Conservation (phyloP, 2,888 invertebrate genomes). For the Cryptosula pallasiana region DNA sequence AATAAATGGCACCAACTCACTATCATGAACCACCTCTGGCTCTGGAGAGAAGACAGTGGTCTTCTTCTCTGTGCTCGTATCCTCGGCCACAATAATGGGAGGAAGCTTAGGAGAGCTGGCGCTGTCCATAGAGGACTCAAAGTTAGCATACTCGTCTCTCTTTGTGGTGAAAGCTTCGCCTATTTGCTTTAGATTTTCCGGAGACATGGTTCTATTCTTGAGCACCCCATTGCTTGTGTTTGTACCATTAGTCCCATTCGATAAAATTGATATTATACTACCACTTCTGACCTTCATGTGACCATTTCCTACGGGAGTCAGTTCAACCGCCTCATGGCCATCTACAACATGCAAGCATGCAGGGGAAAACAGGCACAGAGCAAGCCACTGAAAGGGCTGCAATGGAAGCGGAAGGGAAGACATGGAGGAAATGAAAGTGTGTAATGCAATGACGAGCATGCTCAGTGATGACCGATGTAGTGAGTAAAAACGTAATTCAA, state of each 20-base stretch:
- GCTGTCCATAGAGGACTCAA: neutral
- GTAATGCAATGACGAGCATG: too few relatives aligned
- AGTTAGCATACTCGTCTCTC: neutral
- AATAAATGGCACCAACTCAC: too few relatives aligned
- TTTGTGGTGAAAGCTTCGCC: constrained; percentile 12
- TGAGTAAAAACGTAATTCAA: too few relatives aligned
- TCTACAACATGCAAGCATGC: too few relatives aligned
- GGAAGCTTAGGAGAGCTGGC: constrained; percentile 4
- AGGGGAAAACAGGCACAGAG: too few relatives aligned
- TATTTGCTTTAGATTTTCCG: constrained; percentile 19
- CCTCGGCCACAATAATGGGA: constrained; percentile 11
- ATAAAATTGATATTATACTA: constrained; percentile 6
- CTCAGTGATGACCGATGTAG: too few relatives aligned
- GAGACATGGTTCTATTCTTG: constrained; percentile 5
- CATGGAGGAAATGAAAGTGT: too few relatives aligned
- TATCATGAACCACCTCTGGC: neutral
- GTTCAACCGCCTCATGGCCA: neutral
- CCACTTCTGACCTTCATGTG: constrained; percentile 9
- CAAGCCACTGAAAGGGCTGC: too few relatives aligned
- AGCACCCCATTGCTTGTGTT: constrained; percentile 17
- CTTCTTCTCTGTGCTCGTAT: neutral
- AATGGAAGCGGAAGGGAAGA: too few relatives aligned
- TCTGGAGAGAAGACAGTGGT: constrained; percentile 1
- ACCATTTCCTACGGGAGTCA: neutral
- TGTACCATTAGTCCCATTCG: neutral